Base-by-base conservation (phyloP, 2,888 invertebrate genomes). In the Drosophila trichaetosa region DNA sequence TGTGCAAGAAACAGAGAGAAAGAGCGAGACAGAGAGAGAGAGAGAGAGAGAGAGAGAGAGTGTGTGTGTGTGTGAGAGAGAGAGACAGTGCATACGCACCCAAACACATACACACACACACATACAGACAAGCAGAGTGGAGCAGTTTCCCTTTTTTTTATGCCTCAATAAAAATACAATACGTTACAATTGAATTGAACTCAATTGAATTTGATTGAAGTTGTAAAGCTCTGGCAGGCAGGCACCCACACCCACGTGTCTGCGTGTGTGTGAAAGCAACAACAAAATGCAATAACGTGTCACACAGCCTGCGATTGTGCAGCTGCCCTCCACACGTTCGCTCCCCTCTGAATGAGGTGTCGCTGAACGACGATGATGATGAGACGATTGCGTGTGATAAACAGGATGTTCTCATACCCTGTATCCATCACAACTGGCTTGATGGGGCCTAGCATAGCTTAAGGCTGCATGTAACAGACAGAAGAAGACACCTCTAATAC, bases 181-280 rank as follows among this genome's bases (percentile, higher is more conserved):
- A 87, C 89, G 89, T 88, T 88, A 88, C 87, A 87, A 87, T 87
- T 88, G 87, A 87, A 87, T 87, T 87, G 84, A 87, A 87, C 87
- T 87, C 89, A 87, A 87, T 89, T 87, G 89, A 87, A 89, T 87
- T 87, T 89, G 87, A 87, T 87, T 89, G 89, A 87, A 88, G 89
- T 84, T 87, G 81, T 90, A 90, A 90, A 89, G 90, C 86, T 86
- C 87, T 79, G 90, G 74, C 83, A 75, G 75, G 68, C 77, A 57
- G 49, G 21, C 57, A 57, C 21, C 18, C 53, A 24, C 51, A 38
- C 40, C 33, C 42, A 61, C 38, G 51, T 34, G 53, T 38, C 33
- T 54, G 52, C n/a, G n/a, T 42, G 51, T 57, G 49, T 63, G 59
- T 52, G 59, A 51, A 16, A 71, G 48, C 79, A 79, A 71, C 79